phyloP scores from a whole-genome alignment of 1,140 invertebrate species.

The Heliconius eleuchia region DNA sequence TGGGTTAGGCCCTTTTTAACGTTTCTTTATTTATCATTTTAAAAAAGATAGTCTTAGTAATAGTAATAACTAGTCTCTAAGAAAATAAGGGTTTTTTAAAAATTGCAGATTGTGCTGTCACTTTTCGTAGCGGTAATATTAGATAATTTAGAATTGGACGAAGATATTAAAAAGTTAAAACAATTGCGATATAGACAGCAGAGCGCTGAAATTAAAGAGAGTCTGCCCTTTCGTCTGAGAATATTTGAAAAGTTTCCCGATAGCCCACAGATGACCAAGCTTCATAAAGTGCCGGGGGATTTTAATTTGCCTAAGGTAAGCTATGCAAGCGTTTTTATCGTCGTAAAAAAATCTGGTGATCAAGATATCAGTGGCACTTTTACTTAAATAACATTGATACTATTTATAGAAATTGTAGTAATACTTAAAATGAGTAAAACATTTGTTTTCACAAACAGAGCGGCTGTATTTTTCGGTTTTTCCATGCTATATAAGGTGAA shows the following conservation, averaged over 20 bases:
- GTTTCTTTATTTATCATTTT: too few species aligned
- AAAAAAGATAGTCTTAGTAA: too few species aligned
- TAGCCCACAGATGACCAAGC: conserved; percentile 98
- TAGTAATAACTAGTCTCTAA: too few species aligned
- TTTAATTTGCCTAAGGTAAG: conserved; percentile 96
- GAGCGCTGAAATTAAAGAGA: conserved; percentile 98
- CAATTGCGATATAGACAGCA: conserved; percentile 98
- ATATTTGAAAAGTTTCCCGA: conserved; percentile 99
- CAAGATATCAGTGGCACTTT: not conserved
- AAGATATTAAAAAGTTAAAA: conserved; percentile 99
- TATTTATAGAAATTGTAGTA: too few species aligned
- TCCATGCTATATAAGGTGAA: too few species aligned
- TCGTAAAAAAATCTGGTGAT: not conserved
- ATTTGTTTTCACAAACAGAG: too few species aligned
- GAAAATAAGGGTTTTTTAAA: too few species aligned
- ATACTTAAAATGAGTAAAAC: too few species aligned
- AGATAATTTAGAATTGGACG: conserved; percentile 99
- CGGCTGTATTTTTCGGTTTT: too few species aligned
- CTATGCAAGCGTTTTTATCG: not conserved
- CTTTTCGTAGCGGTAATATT: conserved; percentile 99
- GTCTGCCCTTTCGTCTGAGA: conserved; percentile 95
- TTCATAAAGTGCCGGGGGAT: conserved; percentile 97
- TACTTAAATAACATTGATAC: not conserved
- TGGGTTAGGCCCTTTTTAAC: not conserved
- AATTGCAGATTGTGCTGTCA: conserved; percentile 96